Percentiles rank a stretch among this genome's conserved stretches.
Conservation (phyloP, 2,888 invertebrate species). For the Torymus texanus region DNA sequence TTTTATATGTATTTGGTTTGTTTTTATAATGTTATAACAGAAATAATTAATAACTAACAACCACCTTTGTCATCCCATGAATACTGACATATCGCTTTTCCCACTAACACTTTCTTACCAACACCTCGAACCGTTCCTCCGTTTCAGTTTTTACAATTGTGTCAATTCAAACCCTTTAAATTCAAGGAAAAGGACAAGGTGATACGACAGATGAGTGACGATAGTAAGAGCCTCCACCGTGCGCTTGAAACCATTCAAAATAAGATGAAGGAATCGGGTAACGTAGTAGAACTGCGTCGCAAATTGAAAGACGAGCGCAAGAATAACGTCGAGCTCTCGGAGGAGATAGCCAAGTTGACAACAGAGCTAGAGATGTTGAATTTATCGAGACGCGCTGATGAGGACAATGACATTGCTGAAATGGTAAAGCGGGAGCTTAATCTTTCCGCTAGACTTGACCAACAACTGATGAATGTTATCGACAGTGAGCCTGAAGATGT, state of each 20-base stretch:
- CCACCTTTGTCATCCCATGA: no score
- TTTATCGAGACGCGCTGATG: slow-evolving; percentile 54
- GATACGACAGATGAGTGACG: slow-evolving; percentile 79
- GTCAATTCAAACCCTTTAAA: neutral
- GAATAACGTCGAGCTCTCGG: slow-evolving; percentile 72
- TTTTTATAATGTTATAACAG: no score
- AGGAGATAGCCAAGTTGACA: slow-evolving; percentile 66
- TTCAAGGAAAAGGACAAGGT: slow-evolving; percentile 78
- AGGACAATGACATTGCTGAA: slow-evolving; percentile 69
- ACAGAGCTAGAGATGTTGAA: slow-evolving; percentile 54
- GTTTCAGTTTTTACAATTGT: slow-evolving; percentile 23
- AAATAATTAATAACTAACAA: no score
- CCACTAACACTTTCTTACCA: neutral
- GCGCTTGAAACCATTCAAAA: slow-evolving; percentile 76
- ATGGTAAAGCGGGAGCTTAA: slow-evolving; percentile 79
- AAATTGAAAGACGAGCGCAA: slow-evolving; percentile 78
- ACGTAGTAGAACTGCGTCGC: slow-evolving; percentile 79
- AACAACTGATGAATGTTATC: slow-evolving; percentile 78
- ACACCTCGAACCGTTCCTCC: neutral
- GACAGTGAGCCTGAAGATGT: slow-evolving; percentile 73
- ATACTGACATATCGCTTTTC: no score
- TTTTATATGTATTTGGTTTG: neutral
- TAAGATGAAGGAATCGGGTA: slow-evolving; percentile 78
- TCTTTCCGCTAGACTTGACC: slow-evolving; percentile 79
- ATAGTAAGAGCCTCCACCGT: slow-evolving; percentile 78